Evolutionary conservation across 1,140 invertebrate species (phyloP).

Genomic region (Phocides pigmalion): DNA sequence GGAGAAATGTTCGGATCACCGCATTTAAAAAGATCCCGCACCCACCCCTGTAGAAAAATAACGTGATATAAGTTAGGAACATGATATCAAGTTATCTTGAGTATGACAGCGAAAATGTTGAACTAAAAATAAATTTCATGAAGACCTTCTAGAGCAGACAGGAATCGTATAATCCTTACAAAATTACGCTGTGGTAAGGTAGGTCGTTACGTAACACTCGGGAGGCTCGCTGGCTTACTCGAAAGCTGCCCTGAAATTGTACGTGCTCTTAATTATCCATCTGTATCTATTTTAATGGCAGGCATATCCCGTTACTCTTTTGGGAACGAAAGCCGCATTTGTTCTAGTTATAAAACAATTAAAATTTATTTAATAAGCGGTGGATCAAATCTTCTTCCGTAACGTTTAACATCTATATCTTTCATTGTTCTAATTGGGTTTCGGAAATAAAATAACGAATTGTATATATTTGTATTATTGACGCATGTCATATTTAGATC

Average conservation of each 20-base stretch:
- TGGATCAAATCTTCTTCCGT: too few relatives aligned
- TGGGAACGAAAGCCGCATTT: constrained; percentile 3
- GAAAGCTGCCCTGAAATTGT: constrained; percentile 15
- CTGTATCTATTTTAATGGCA: constrained; percentile 29
- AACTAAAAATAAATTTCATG: constrained; percentile 28
- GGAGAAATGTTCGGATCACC: neutral
- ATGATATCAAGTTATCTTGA: constrained; percentile 16
- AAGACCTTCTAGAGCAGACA: constrained; percentile 8
- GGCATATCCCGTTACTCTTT: constrained; percentile 22
- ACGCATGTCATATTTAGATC: neutral
- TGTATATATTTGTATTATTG: too few relatives aligned
- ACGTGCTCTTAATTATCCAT: constrained; percentile 24
- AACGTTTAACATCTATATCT: too few relatives aligned
- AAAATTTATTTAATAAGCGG: neutral
- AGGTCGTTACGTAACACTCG: constrained; percentile 39
- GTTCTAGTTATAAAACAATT: neutral
- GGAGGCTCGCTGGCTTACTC: constrained; percentile 8
- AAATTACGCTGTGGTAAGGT: constrained; percentile 37
- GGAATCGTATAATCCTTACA: constrained; percentile 17
- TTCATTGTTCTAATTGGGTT: too few relatives aligned
- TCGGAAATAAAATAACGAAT: too few relatives aligned
- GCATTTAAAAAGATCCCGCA: neutral
- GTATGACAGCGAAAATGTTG: constrained; percentile 18
- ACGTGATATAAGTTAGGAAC: constrained; percentile 8
- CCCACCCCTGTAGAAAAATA: constrained; percentile 1